Conservation (phyloP, 92 coral and sea anemone genomes). For the Isaurus tuberculatus region DNA sequence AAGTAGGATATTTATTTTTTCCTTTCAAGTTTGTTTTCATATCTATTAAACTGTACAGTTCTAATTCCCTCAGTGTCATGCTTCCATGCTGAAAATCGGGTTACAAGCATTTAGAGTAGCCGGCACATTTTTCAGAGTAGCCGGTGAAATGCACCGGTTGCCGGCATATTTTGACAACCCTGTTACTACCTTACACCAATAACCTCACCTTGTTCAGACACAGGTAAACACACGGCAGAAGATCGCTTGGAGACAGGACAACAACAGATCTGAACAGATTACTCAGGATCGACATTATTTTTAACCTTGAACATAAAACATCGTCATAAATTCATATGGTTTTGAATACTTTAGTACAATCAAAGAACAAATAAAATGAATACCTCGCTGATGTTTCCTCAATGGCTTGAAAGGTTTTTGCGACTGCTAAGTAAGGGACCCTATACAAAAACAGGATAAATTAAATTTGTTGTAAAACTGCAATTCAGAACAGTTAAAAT, state of each 20-base stretch:
- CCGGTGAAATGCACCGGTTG: no score
- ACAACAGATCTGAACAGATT: constrained; percentile 96
- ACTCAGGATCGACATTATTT: constrained; percentile 89
- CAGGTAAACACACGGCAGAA: constrained; percentile 88
- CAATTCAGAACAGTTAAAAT: no score
- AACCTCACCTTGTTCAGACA: constrained; percentile 89
- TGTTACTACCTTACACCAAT: no score
- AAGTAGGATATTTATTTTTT: no score
- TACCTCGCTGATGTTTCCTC: constrained; percentile 98
- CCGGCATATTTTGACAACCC: no score
- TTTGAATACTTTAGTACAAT: no score
- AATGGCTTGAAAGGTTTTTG: constrained; percentile 91
- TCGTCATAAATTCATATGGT: not conserved
- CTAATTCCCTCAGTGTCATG: no score
- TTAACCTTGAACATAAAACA: constrained; percentile 64
- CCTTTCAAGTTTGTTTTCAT: no score
- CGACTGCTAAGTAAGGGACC: constrained; percentile 96
- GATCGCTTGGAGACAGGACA: constrained; percentile 87
- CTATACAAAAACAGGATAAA: constrained; percentile 41
- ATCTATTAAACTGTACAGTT: no score
- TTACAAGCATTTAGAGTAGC: no score
- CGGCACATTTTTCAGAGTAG: no score
- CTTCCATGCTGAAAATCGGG: no score
- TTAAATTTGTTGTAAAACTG: not conserved
- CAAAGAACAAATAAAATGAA: not conserved